Evolutionary conservation across 2,113 vertebrate genomes (phyloP).

Genomic region (Madoqua kirkii): DNA sequence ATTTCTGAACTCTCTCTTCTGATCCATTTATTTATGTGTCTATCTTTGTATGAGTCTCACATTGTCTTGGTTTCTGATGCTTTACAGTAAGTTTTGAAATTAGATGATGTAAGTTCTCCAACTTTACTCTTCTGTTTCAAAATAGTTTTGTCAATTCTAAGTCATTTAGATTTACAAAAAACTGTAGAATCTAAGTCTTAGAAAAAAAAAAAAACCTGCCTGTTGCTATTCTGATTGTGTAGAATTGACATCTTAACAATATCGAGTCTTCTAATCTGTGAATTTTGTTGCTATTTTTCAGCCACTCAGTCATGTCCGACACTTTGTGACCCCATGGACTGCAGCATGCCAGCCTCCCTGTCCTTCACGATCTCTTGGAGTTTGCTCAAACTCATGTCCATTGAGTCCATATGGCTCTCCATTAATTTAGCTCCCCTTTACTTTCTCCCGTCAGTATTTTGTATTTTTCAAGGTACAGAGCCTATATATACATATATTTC

Average conservation of each 20-base stretch:
- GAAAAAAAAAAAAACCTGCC: not conserved
- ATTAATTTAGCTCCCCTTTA: not conserved
- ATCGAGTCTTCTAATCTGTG: not conserved
- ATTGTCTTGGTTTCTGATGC: not conserved
- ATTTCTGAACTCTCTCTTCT: not conserved
- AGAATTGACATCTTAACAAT: not conserved
- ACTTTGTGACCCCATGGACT: not conserved
- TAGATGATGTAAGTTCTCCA: not conserved
- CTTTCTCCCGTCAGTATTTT: not conserved
- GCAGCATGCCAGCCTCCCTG: not conserved
- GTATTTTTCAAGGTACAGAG: not conserved
- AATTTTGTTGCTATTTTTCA: not conserved
- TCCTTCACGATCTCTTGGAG: not conserved
- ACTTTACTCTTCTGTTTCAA: not conserved
- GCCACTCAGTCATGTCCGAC: rapidly evolving
- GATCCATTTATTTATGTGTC: not conserved
- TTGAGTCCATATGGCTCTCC: not conserved
- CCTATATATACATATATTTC: not conserved
- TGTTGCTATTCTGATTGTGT: not conserved
- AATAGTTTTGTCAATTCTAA: not conserved
- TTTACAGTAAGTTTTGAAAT: not conserved
- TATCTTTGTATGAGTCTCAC: not conserved
- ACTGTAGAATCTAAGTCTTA: not conserved
- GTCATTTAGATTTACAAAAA: not conserved
- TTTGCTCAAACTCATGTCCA: not conserved